Evolutionary conservation across 2,113 vertebrate species (phyloP), one percentile per base, ranked within the genome.

Genomic region (Maccullochella peelii): DNA sequence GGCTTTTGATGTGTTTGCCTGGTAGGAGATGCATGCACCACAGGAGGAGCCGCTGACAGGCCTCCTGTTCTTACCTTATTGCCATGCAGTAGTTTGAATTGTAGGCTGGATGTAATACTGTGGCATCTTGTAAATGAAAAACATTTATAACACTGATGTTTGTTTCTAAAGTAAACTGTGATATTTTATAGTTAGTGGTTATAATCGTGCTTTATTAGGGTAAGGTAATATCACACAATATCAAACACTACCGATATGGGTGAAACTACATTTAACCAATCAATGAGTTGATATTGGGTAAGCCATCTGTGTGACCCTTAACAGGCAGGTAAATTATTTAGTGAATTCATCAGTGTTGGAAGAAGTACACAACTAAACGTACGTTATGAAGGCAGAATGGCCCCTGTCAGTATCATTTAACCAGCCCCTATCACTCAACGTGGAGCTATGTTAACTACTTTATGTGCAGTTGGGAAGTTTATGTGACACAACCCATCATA

Each of bases 1-100:
- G 68, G 54, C 85, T 87, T 91, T 85, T 89, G 83, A 91, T 92
- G 77, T 74, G 86, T 83, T 85, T 75, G 83, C 91, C 89, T 77
- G 84, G 76, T 80, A 63, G 88, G 89, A 77, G 80, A 80, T 23
- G 42, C 59, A 59, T 20, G 1, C 89, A n/a, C 77, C 18, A 5
- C 72, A 61, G 82, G 77, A 80, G 67, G 80, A 88, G 86, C 63
- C 2, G 25, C 73, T 67, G 38, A 68, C 65, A 23, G 47, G 36
- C 88, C 77, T 66, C 77, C 87, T 90, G 84, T 85, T 85, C 68
- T 70, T 44, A 68, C 81, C 73, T 89, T 88, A 85, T 82, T 91
- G 82, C 73, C 18, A 25, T 75, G 71, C 70, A 77, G 77, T 59
- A 84, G 69, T 86, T 67, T 65, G 27, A 74, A 62, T 50, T 30